phyloP scores from a whole-genome alignment of 30 jellyfish, hydroid and myxozoan species.

The Cassiopea xamachana region DNA sequence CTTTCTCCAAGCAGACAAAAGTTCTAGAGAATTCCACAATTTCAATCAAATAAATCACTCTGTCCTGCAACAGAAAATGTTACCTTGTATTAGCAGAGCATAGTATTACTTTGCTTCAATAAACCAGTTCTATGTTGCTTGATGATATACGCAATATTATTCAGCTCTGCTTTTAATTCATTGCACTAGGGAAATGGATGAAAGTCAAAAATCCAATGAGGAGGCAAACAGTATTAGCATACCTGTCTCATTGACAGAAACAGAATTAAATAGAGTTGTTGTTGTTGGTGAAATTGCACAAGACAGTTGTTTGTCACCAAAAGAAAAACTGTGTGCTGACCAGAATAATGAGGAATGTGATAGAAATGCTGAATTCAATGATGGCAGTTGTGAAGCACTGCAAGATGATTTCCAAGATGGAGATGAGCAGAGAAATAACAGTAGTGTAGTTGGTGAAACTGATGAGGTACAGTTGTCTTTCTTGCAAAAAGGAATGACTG shows the following conservation, averaged over 20 bases:
- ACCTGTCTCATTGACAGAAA: conserved; percentile 8
- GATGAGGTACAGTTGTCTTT: conserved; percentile 1
- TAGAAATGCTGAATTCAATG: neutral
- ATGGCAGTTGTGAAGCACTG: neutral
- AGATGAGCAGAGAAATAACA: neutral
- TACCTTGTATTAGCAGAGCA: too few relatives aligned
- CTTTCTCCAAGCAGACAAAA: too few relatives aligned
- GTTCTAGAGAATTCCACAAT: too few relatives aligned
- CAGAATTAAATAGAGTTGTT: conserved; percentile 42
- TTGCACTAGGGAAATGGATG: neutral
- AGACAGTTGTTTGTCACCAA: conserved; percentile 3
- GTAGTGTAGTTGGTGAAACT: neutral
- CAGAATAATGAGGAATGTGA: neutral
- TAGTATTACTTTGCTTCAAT: too few relatives aligned
- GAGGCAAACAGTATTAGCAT: neutral
- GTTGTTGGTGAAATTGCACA: conserved; percentile 36
- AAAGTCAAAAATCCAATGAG: neutral
- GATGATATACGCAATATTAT: too few relatives aligned
- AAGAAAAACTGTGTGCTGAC: neutral
- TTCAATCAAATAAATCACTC: too few relatives aligned
- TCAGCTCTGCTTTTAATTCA: neutral
- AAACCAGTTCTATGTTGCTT: too few relatives aligned
- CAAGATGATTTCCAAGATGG: neutral
- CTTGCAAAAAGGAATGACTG: neutral
- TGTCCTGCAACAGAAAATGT: too few relatives aligned